A percentile compares a stretch with the other conserved stretches of the same genome.
These are phyloP conservation scores for Ianthella basta DNA, from an alignment of 37 sponge, comb jelly and placozoan species.

Conservation along the genomic window DNA sequence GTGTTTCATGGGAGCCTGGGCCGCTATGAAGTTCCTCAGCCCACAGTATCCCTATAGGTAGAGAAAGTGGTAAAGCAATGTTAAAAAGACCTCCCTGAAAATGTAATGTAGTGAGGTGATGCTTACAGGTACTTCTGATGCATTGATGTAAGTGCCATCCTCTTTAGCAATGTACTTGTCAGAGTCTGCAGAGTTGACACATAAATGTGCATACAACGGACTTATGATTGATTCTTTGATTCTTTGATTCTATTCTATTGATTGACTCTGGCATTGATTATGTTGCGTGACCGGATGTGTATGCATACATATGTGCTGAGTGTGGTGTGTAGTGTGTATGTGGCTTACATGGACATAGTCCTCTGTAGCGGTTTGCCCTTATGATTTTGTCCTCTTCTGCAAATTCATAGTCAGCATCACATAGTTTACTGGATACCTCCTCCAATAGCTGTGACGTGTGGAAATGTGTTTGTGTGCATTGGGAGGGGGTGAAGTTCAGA, in stretches of 20 bases:
- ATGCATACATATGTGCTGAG: too few relatives aligned
- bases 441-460: background rate
- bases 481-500: too few relatives aligned
- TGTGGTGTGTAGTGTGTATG: too few relatives aligned
- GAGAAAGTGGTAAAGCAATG: too few relatives aligned
- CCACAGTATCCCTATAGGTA: conserved; percentile 60
- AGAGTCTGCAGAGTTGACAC: background rate
- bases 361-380: background rate
- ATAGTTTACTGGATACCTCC: background rate
- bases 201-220: too few relatives aligned
- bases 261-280: too few relatives aligned
- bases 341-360: background rate
- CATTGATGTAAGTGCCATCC: conserved; percentile 7
- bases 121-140: background rate
- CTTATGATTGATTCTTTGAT: too few relatives aligned
- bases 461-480: too few relatives aligned
- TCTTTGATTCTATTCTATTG: too few relatives aligned
- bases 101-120: too few relatives aligned
- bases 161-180: conserved; percentile 5
- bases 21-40: conserved; percentile 61
- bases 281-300: too few relatives aligned
- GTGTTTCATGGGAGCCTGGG: conserved; percentile 60
- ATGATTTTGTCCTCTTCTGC: background rate
- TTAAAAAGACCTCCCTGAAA: too few relatives aligned
- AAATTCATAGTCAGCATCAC: background rate